Percentiles rank a stretch among this genome's conserved stretches.
These are phyloP conservation scores for Oreocharis arfaki DNA, from an alignment of 2,113 vertebrate species.

Conservation along the genomic window DNA sequence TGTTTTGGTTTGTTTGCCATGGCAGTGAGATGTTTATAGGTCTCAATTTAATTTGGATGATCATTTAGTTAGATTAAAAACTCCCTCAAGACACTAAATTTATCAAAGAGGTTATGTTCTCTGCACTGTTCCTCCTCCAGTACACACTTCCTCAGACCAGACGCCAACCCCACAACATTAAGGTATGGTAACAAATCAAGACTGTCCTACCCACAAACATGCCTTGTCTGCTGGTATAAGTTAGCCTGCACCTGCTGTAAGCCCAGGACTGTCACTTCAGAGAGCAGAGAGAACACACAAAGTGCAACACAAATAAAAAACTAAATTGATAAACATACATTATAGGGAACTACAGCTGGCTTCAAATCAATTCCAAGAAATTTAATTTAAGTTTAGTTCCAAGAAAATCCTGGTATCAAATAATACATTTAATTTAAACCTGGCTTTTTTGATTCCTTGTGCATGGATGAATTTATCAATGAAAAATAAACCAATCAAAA, in stretches of 20 bases:
- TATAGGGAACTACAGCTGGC: not conserved
- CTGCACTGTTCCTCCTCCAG: not conserved
- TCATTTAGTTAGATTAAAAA: not conserved
- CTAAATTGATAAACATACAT: not conserved
- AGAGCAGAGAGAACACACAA: not conserved
- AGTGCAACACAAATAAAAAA: not conserved
- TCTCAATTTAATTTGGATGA: not conserved
- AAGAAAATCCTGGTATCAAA: not conserved
- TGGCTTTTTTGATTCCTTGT: not conserved
- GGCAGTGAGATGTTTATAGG: not conserved
- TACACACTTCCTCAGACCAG: not conserved
- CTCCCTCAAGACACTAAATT: not conserved
- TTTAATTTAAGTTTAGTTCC: not conserved
- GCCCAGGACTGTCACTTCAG: not conserved
- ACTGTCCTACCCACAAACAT: not conserved
- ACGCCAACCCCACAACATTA: not conserved
- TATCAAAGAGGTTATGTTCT: not conserved
- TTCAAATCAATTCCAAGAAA: too few relatives aligned
- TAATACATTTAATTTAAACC: not conserved
- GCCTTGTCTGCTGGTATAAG: not conserved
- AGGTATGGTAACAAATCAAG: not conserved
- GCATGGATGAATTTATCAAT: not conserved
- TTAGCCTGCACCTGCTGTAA: not conserved
- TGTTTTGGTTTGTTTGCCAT: not conserved
- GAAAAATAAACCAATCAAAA: not conserved